These are phyloP conservation scores for Salminus brasiliensis DNA, from an alignment of 2,113 vertebrate genomes.

Conservation along the genomic window DNA sequence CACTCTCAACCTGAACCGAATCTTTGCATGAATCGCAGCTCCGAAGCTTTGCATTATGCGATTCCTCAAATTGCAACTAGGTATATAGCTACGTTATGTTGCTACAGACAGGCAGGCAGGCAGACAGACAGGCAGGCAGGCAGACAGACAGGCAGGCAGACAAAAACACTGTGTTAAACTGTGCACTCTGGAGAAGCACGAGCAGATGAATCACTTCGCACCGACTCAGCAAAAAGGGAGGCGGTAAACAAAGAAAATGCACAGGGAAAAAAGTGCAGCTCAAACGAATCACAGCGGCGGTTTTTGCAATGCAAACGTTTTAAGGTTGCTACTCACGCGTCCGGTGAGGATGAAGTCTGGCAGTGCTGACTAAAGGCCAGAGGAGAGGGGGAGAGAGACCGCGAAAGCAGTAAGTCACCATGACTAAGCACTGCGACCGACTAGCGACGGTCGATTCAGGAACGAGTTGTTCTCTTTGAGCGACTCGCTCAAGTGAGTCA, in stretches of 20 bases:
- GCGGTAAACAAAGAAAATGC: neutral
- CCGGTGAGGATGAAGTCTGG: neutral
- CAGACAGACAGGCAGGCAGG: too few relatives aligned
- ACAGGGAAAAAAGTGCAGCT: neutral
- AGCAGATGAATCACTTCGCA: neutral
- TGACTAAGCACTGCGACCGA: constrained; percentile 81
- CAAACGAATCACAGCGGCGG: neutral
- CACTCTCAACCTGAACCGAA: too few relatives aligned
- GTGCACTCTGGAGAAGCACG: neutral
- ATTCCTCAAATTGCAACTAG: too few relatives aligned
- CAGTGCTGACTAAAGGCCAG: constrained; percentile 11
- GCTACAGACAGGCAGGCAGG: neutral
- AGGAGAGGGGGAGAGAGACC: constrained; percentile 32
- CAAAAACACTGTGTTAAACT: neutral
- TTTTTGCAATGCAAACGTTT: neutral
- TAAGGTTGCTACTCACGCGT: neutral
- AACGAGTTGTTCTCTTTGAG: neutral
- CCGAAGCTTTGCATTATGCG: too few relatives aligned
- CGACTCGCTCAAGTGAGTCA: neutral
- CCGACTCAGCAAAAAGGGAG: neutral
- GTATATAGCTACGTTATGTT: too few relatives aligned
- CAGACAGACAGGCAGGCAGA: too few relatives aligned
- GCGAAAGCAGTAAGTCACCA: constrained; percentile 77
- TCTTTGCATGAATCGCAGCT: too few relatives aligned
- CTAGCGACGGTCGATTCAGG: neutral